Conservation (phyloP, 2,797 vertebrate species). For the Semotilus atromaculatus region DNA sequence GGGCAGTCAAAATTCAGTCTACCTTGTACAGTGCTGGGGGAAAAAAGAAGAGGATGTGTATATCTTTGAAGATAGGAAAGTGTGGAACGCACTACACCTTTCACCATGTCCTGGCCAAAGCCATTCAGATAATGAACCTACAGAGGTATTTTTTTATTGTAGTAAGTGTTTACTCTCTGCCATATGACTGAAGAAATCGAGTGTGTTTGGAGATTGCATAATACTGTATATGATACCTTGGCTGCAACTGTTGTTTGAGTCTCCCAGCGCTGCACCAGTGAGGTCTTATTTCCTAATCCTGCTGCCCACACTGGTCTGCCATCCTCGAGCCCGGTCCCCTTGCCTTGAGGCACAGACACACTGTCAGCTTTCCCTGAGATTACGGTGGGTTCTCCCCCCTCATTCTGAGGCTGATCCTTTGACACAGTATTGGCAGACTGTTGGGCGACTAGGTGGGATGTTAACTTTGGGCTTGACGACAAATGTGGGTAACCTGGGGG, state of each 20-base stretch:
- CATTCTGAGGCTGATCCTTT: constrained; percentile 52
- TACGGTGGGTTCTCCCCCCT: constrained; percentile 36
- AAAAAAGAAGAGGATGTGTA: background rate
- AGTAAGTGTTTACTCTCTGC: background rate
- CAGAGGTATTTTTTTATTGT: background rate
- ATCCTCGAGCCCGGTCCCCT: constrained; percentile 13
- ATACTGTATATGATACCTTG: constrained; percentile 63
- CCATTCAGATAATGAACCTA: background rate
- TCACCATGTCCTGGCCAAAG: background rate
- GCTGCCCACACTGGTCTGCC: constrained; percentile 56
- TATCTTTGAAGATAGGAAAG: background rate
- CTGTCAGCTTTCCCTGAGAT: constrained; percentile 38
- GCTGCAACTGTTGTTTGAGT: constrained; percentile 62
- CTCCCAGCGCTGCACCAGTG: constrained; percentile 67
- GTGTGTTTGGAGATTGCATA: background rate
- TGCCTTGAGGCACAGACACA: constrained; percentile 14
- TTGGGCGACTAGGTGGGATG: constrained; percentile 54
- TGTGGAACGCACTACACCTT: background rate
- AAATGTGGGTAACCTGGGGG: constrained; percentile 56
- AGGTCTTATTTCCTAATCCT: constrained; percentile 64
- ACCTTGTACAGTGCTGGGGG: background rate
- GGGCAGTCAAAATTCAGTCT: background rate
- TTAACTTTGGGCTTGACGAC: constrained; percentile 60
- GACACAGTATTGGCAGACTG: constrained; percentile 54
- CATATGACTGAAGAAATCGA: background rate